phyloP scores from a whole-genome alignment of 2,888 invertebrate species.

The Dorcus parallelipipedus region DNA sequence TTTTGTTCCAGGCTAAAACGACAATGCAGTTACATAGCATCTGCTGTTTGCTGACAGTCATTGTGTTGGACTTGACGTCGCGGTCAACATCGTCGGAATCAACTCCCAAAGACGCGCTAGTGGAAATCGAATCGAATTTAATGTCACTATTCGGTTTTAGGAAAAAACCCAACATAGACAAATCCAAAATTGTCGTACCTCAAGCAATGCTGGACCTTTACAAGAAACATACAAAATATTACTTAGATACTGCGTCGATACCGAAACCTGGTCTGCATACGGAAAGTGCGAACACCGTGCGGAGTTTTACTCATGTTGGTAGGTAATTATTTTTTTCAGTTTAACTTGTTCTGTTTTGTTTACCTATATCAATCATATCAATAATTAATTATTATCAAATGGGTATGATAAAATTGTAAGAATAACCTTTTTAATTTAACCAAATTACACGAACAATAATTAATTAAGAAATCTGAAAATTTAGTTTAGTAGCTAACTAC shows the following conservation, averaged over 20 bases:
- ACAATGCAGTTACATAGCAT: slow-evolving; percentile 44
- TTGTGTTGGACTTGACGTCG: slow-evolving; percentile 27
- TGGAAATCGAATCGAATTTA: slow-evolving; percentile 57
- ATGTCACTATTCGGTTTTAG: slow-evolving; percentile 62
- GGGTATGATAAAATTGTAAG: too few relatives aligned
- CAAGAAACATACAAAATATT: slow-evolving; percentile 61
- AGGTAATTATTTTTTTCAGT: slow-evolving; percentile 40
- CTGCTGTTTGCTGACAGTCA: slow-evolving; percentile 41
- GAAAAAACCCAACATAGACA: slow-evolving; percentile 52
- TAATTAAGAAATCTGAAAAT: too few relatives aligned
- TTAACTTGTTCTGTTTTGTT: not conserved
- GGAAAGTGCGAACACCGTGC: slow-evolving; percentile 78
- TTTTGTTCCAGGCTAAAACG: slow-evolving; percentile 30
- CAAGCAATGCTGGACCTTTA: slow-evolving; percentile 80
- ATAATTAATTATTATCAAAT: not conserved
- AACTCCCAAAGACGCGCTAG: slow-evolving; percentile 31
- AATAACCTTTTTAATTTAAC: too few relatives aligned
- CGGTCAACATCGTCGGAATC: slow-evolving; percentile 37
- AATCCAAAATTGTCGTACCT: slow-evolving; percentile 62
- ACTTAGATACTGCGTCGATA: slow-evolving; percentile 61
- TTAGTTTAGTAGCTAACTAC: too few relatives aligned
- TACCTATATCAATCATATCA: not conserved
- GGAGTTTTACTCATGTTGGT: slow-evolving; percentile 80
- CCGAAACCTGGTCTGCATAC: slow-evolving; percentile 67
- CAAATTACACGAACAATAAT: too few relatives aligned